Base-by-base conservation (phyloP, 2,888 invertebrate species). In the Synergus gifuensis region DNA sequence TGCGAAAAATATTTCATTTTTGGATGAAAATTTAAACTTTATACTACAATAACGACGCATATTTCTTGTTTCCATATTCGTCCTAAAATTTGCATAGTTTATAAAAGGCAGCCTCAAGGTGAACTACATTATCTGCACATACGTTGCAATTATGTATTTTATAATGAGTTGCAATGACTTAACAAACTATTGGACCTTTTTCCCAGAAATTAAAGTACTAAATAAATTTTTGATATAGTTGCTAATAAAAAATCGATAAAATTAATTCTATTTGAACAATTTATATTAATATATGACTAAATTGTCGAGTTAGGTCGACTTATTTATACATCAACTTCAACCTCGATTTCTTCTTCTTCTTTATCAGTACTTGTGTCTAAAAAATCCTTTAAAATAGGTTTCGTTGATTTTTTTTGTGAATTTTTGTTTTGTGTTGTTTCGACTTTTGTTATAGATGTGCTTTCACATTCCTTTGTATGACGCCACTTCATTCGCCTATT, bases 401-500 rank as follows among this genome's bases (percentile, higher is more conserved):
- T 73, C 82, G 7, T 62, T 18, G 28, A 80, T 44, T 67, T 83
- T 85, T 40, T 69, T 81, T 14, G 82, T 42, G 7, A 80, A 60
- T 11, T 87, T 86, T 42, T 87, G 40, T 54, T 73, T 54, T 54
- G 16, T 12, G 46, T 83, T 86, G 9, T 83, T 64, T 1, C 85
- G 54, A 1, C 18, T 73, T 73, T 73, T 73, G 46, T 11, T 4
- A 16, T 76, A 4, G 62, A 3, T 62, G 44, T 40, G 14, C 16
- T 46, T 58, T 90, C 90, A 46, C 94, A 94, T 87, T 96, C 96
- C 85, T 95, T 95, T 46, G 95, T 95, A 88, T 97, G 97, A 0
- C 97, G 94, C 97, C 97, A 97, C 91, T 97, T 97, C 97, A 97
- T 97, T 79, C 97, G 94, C 0, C 97, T 94, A 88, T 97, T 98